Base-by-base conservation (phyloP, 2,797 vertebrate species). In the Neosalanx taihuensis region DNA sequence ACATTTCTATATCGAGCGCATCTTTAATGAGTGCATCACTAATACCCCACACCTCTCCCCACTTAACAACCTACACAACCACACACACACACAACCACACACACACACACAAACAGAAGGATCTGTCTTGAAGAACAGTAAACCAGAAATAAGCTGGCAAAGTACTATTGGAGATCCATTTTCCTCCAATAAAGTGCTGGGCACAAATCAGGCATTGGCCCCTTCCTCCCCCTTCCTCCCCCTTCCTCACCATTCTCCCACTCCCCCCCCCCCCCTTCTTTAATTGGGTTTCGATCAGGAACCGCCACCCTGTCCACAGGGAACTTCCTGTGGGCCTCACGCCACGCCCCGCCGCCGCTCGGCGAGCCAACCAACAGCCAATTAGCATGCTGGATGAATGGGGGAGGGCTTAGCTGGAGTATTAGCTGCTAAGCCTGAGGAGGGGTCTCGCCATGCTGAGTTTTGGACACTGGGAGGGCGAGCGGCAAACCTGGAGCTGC, bases 281-380 rank as follows among this genome's bases (percentile, higher is more conserved):
- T 87, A 90, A 90, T 87, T 86, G 83, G 76, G 84, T 85, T 89
- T 89, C 67, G 76, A 88, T 86, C 83, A 85, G 75, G 46, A 26
- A 72, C 78, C 86, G 83, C 88, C 82, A 84, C 76, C 81, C 79
- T 57, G 67, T 79, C 81, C 56, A 17, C 56, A 51, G 86, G 76
- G 73, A 67, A 57, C 74, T 77, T 68, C 4, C 71, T 82, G 81
- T 72, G 76, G 79, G 69, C 77, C 83, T 35, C 4, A 6, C 33
- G 33, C 33, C 33, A 35, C 33, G 33, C 33, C 33, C 33, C 5
- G 33, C 33, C 33, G 33, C 33, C 33, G 33, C 7, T 5, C 33
- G 33, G 33, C 33, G 7, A 35, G 33, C 33, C 33, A 84, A 85
- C 78, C 73, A 81, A 60, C 78, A 77, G 75, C 77, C 78, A 86